phyloP scores from a whole-genome alignment of 2,113 vertebrate genomes.

The Heteronetta atricapilla region DNA sequence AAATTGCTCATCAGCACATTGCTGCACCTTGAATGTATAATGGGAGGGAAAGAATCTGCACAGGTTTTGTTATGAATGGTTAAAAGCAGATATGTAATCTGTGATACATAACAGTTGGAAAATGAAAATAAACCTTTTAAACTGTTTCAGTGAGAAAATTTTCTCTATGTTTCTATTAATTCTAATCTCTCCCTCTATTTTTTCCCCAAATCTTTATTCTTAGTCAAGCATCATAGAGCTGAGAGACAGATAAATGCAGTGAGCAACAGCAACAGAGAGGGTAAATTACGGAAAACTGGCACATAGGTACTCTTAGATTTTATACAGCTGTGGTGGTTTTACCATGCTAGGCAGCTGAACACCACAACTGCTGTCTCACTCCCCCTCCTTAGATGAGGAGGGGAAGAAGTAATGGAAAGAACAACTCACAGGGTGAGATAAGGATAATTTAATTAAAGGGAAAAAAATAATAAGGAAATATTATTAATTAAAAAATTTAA shows the following conservation, averaged over 20 bases:
- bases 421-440: too few species aligned
- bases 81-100: not conserved
- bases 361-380: too few species aligned
- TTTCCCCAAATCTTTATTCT: not conserved
- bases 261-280: not conserved
- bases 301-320: not conserved
- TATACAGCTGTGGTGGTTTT: not conserved
- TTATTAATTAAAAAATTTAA: too few species aligned
- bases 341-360: too few species aligned
- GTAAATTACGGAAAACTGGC: fast-evolving
- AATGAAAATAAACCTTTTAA: not conserved
- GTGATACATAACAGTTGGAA: not conserved
- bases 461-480: too few species aligned
- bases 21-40: not conserved
- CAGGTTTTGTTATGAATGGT: not conserved
- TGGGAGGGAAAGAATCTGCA: not conserved
- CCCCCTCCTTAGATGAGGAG: too few species aligned
- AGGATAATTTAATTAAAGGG: too few species aligned
- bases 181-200: not conserved
- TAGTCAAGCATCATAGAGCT: not conserved
- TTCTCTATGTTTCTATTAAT: not conserved
- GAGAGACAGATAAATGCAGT: not conserved
- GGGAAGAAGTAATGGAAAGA: too few species aligned
- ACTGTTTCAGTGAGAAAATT: not conserved
- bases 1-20: not conserved